Base-by-base conservation (phyloP, 2,888 invertebrate genomes). In the Protophormia terraenovae region DNA sequence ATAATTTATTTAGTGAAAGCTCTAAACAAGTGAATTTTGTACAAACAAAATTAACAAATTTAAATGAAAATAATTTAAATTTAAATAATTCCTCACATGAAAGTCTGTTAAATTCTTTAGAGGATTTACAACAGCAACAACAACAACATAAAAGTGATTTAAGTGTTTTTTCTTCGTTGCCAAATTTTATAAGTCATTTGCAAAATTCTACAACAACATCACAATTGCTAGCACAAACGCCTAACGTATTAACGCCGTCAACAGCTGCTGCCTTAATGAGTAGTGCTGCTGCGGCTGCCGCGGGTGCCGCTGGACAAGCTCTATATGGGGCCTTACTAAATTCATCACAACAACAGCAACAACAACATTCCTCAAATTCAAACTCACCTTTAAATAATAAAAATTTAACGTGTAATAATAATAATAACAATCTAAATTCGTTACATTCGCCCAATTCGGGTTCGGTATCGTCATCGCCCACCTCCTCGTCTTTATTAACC, bases 291-390 rank as follows among this genome's bases (percentile, higher is more conserved):
- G 90, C 91, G 89, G 96, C 96, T 93, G 95, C 96, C 94, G 95
- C 96, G 93, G 96, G 96, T 94, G 90, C 91, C 89, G 95, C 96
- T 93, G 95, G 96, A 94, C 95, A 96, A 93, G 96, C 96, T 94
- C 94, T 97, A 91, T 97, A 97, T 96, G 96, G 96, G 94, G 96
- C 96, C 93, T 96, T 97, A 94, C 96, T 97, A 93, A 95, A 94
- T 92, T 71, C 83, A 6, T 73, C 93, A 95, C 97, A 94, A 96
- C 96, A 94, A 95, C 94, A 92, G 95, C 96, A 94, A 95, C 86
- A 58, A 86, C 60, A 73, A 55, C 83, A 71, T 62, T 66, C 66
- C 19, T 64, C 82, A 47, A 76, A 80, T 29, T 69, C 87, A 84
- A 53, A 72, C 38, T 77, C 86, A 84, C 84, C 69, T 58, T 86